Conservation (phyloP, 53 echinoderm and acorn worm genomes). For the Holothuria scabra region DNA sequence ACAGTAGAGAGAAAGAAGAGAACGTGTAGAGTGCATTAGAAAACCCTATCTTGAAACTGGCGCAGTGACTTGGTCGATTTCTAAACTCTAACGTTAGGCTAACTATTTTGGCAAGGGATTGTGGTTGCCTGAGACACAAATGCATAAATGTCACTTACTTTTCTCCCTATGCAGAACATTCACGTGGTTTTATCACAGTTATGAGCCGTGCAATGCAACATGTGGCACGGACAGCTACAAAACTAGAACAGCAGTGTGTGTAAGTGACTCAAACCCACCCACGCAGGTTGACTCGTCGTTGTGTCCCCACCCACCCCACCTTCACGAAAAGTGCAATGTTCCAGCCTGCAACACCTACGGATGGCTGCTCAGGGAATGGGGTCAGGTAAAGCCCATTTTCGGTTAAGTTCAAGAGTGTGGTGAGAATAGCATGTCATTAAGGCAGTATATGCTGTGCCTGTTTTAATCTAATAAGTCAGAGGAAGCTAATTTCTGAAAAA, state of each 20-base stretch:
- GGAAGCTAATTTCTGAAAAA: too few relatives aligned
- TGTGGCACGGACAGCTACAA: slow-evolving; percentile 12
- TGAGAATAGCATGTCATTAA: too few relatives aligned
- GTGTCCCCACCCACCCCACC: background rate
- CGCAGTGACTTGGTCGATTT: too few relatives aligned
- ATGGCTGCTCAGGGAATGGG: background rate
- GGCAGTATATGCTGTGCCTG: too few relatives aligned
- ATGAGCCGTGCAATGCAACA: background rate
- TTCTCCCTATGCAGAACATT: background rate
- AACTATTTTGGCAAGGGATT: too few relatives aligned
- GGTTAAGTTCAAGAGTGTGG: too few relatives aligned
- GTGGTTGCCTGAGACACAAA: background rate
- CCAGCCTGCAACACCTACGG: background rate
- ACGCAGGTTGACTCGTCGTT: background rate
- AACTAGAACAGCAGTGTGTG: slow-evolving; percentile 1
- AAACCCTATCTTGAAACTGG: too few relatives aligned
- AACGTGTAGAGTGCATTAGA: too few relatives aligned
- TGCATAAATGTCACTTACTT: background rate
- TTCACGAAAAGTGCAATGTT: slow-evolving; percentile 4
- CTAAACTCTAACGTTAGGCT: too few relatives aligned
- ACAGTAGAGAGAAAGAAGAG: too few relatives aligned
- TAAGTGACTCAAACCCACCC: background rate
- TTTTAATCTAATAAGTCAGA: too few relatives aligned
- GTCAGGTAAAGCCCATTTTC: background rate
- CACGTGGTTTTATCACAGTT: background rate